Base-by-base conservation (phyloP, 2,797 vertebrate genomes). In the Thripadectes ignobilis region DNA sequence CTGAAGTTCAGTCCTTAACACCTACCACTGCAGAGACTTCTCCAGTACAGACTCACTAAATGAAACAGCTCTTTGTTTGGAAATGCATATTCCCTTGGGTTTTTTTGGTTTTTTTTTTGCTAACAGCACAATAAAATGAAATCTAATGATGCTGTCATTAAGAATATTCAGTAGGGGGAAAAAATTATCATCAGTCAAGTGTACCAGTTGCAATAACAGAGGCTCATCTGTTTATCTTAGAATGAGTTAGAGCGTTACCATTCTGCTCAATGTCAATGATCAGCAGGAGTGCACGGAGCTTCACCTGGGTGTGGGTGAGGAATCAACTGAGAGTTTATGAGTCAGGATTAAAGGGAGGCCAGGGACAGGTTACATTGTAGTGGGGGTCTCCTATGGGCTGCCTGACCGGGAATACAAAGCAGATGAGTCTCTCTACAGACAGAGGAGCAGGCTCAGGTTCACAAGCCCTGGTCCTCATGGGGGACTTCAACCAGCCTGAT, bases 201-300 rank as follows among this genome's bases (percentile, higher is more conserved):
- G 51, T 51, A 49, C 15, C 68, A 43, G 26, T 61, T 76, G 39
- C 18, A 76, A 24, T 27, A 88, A 24, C 20, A 84, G 5, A 49
- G 45, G 32, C 24, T 63, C 13, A 7, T 76, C 38, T 82, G 8
- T 65, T 85, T 65, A 14, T 62, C 30, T 75, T 46, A 26, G 34
- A n/a, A 57, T n/a, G 16, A 43, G 10, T 72, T 83, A 30, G 7
- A 23, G 14, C 0, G 0, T 77, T 54, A 51, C 2, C 11, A 27
- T 46, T 76, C 34, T 71, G 36, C 19, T 61, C 34, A 18, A 13
- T 36, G 32, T 22, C 36, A 30, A 16, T 90, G 54, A 67, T 20
- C 30, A 32, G 46, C 29, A 32, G 52, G 30, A 78, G 46, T 7
- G 9, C 39, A 24, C 0, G 1, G 41, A 76, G 20, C 58, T 72